A percentile compares a stretch with the other conserved stretches of the same genome.
Evolutionary conservation across 2,113 vertebrate genomes (phyloP).

Genomic region (Mionectes macconnelli): DNA sequence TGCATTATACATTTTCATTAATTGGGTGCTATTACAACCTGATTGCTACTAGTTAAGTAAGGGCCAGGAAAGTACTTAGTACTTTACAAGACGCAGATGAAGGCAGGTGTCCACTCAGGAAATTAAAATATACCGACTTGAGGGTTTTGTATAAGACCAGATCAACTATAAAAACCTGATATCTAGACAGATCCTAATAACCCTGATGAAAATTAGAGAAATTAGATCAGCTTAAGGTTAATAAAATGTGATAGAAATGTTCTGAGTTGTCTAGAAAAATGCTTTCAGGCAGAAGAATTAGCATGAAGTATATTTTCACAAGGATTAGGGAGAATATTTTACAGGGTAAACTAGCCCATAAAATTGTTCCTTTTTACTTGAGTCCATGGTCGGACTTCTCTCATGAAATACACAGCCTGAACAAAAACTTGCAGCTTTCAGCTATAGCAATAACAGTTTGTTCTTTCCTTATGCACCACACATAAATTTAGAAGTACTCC

Average conservation of each 20-base stretch:
- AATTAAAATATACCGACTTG: conserved; percentile 17
- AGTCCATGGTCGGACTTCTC: background rate
- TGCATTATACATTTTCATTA: background rate
- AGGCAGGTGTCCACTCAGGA: conserved; percentile 5
- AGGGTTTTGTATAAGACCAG: background rate
- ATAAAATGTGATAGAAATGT: conserved; percentile 23
- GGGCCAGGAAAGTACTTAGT: conserved; percentile 2
- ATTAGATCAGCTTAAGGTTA: conserved; percentile 7
- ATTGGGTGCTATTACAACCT: conserved; percentile 9
- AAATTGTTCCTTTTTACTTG: background rate
- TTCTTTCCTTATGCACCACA: background rate
- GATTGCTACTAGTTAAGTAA: conserved; percentile 44
- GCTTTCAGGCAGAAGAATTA: conserved; percentile 27
- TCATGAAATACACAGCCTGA: background rate
- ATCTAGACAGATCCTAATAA: background rate
- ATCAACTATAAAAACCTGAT: background rate
- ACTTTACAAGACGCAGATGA: background rate
- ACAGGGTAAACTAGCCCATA: background rate
- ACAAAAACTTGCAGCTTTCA: background rate
- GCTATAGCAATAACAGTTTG: background rate
- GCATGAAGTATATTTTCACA: background rate
- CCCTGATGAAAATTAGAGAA: conserved; percentile 5
- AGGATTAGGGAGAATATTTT: conserved; percentile 7
- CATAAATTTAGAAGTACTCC: background rate
- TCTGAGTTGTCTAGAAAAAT: conserved; percentile 15